Percentiles rank a stretch among this genome's conserved stretches.
phyloP scores from a whole-genome alignment of 2,113 vertebrate genomes.

The Sceloporus tristichus region DNA sequence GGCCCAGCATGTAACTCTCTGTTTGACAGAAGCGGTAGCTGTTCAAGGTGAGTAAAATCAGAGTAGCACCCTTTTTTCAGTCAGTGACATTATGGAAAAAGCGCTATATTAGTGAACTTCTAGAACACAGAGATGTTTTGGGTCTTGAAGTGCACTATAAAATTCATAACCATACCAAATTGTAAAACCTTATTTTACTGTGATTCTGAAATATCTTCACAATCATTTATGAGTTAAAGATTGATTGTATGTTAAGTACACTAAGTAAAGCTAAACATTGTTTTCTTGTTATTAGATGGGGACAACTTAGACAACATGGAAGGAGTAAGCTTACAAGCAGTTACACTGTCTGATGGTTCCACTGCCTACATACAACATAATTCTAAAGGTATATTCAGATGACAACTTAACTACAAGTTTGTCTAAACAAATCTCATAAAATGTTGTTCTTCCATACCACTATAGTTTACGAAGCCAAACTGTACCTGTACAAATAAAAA shows the following conservation, averaged over 20 bases:
- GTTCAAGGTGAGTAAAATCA: constrained; percentile 87
- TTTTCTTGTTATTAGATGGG: constrained; percentile 81
- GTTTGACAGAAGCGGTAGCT: constrained; percentile 94
- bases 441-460: not conserved
- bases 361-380: constrained; percentile 98
- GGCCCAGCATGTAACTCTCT: constrained; percentile 94
- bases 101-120: accelerated
- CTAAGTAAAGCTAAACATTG: constrained; percentile 11
- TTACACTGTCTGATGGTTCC: constrained; percentile 95
- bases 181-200: not conserved
- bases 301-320: constrained; percentile 97
- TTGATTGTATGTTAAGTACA: not conserved
- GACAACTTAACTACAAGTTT: not conserved
- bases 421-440: not conserved
- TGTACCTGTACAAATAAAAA: not conserved
- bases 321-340: constrained; percentile 96
- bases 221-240: not conserved
- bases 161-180: not conserved
- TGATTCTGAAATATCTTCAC: not conserved
- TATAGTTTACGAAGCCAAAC: not conserved
- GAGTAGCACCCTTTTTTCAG: constrained; percentile 16
- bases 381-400: constrained; percentile 85
- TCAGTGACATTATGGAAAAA: constrained; percentile 26
- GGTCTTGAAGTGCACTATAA: not conserved
- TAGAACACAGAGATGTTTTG: not conserved